Evolutionary conservation across 2,888 invertebrate genomes (phyloP), one percentile per base, ranked within the genome.

Genomic region (Aquatica leii): DNA sequence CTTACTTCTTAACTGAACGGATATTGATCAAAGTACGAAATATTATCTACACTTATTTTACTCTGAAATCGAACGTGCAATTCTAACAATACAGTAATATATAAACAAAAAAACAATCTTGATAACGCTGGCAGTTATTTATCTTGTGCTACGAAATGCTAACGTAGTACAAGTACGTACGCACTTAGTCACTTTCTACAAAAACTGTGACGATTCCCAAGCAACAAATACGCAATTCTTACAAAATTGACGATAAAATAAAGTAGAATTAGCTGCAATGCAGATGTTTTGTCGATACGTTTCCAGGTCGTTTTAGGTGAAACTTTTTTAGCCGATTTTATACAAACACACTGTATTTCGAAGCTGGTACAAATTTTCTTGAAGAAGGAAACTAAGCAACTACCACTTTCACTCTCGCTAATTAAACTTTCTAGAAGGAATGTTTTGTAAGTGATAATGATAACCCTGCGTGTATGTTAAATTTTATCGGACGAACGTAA

Each of bases 21-120:
- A 46, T 46, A 46, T 46, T 46, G 46, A 46, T 46, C 46, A 18
- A 46, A 46, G 46, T 46, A 18, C 46, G 20, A 46, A 46, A 46
- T 46, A 11, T 46, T 46, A 46, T 46, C 46, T 46, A 18, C 46
- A 18, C 46, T 46, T 18, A 46, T 46, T 46, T 18, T 24, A 6
- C 6, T 24, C 18, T 46, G 6, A 46, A 46, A 43, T n/a, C 18
- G 11, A 37, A 2, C 37, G 11, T 37, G 11, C 11, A 31, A 31
- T 37, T 37, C n/a, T 6, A 37, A 37, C 11, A 37, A 37, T 37
- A 37, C 37, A 20, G 46, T 17, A 8, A 46, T 24, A 18, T 46
- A 20, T 11, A 17, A 17, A 20, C 46, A 46, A 4, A 46, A n/a
- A 6, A 18, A 46, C 9, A n/a, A 46, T 6, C 46, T 24, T 24